These are phyloP conservation scores for Furnarius figulus DNA, from an alignment of 2,113 vertebrate genomes.

Conservation along the genomic window DNA sequence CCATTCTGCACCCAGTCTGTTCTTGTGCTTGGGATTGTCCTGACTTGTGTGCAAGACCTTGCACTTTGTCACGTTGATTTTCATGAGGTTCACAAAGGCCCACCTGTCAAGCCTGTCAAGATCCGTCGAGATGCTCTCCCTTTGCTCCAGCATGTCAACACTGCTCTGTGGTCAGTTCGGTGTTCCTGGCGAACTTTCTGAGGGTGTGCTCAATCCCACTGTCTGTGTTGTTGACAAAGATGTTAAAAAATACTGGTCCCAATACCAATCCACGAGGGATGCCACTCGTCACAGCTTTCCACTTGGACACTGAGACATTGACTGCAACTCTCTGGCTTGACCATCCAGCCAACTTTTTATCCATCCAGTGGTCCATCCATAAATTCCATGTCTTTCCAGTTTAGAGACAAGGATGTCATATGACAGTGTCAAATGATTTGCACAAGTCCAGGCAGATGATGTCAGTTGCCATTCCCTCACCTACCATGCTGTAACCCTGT, in stretches of 20 bases:
- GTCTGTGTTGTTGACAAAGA: background rate
- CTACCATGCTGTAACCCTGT: background rate
- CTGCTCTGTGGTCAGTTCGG: background rate
- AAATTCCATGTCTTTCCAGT: background rate
- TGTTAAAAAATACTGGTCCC: background rate
- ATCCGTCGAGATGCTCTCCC: background rate
- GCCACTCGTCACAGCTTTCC: background rate
- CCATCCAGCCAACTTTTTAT: background rate
- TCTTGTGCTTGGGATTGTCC: background rate
- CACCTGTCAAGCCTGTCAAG: background rate
- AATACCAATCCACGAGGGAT: background rate
- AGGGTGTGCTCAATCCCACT: background rate
- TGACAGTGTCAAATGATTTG: background rate
- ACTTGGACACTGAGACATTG: background rate
- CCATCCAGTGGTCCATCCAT: background rate
- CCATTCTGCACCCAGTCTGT: background rate
- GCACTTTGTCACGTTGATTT: background rate
- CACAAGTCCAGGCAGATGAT: background rate
- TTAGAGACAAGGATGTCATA: background rate
- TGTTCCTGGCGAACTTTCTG: background rate
- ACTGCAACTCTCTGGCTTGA: background rate
- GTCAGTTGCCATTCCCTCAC: background rate
- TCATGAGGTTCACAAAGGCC: background rate
- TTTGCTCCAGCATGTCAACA: background rate
- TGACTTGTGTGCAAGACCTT: background rate